phyloP scores from a whole-genome alignment of 35 echinoderm and acorn worm species.

The Ophiothrix spiculata region DNA sequence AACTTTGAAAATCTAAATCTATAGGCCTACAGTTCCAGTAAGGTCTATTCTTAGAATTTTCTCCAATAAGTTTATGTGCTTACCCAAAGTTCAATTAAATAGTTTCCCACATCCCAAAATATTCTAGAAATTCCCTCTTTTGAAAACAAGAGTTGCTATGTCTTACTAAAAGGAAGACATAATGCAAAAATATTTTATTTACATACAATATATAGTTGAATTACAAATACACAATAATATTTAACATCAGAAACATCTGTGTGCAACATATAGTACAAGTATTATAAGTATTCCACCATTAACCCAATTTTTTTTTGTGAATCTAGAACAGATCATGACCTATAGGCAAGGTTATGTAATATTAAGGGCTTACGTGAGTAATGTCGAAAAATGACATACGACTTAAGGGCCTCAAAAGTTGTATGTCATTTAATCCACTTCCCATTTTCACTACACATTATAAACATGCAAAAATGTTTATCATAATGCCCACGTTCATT shows the following conservation, averaged over 20 bases:
- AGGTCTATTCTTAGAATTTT: not conserved
- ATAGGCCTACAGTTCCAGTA: not conserved
- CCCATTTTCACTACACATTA: too few species aligned
- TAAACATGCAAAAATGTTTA: too few species aligned
- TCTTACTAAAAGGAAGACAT: not conserved
- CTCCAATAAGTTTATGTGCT: too few species aligned
- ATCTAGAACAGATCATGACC: too few species aligned
- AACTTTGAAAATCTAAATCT: not conserved
- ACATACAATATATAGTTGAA: not conserved
- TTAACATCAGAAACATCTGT: not conserved
- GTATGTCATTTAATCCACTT: slow-evolving; percentile 8
- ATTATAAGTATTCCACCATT: not conserved
- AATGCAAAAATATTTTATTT: not conserved
- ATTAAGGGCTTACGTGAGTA: too few species aligned
- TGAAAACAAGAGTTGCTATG: not conserved
- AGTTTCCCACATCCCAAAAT: not conserved
- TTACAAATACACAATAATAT: slow-evolving; percentile 10
- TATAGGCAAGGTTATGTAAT: too few species aligned
- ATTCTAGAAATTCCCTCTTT: too few species aligned
- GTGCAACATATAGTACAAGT: slow-evolving; percentile 6
- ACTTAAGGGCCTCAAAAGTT: not conserved
- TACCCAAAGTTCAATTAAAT: not conserved
- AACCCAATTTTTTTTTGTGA: not conserved
- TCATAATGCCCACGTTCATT: too few species aligned
- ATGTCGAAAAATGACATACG: not conserved